A percentile compares a stretch with the other conserved stretches of the same genome.
Evolutionary conservation across 2,113 vertebrate species (phyloP).

Genomic region (Ciconia stormi): DNA sequence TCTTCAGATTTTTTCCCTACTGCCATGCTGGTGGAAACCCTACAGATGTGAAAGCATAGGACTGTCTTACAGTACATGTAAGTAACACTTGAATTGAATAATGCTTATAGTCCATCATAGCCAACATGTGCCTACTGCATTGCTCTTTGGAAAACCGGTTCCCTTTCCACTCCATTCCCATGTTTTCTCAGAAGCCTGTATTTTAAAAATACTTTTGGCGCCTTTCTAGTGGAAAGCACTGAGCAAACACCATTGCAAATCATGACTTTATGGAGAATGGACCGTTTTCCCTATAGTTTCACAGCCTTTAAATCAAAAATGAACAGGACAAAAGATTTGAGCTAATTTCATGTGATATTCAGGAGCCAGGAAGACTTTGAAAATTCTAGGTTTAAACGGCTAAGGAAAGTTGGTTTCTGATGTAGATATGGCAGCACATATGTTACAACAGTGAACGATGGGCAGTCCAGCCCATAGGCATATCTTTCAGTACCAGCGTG

Average conservation of each 20-base stretch:
- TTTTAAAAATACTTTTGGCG: background rate
- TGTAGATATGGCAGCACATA: background rate
- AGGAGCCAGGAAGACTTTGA: background rate
- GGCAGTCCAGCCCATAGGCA: background rate
- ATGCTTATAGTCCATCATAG: background rate
- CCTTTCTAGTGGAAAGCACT: background rate
- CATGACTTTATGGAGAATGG: background rate
- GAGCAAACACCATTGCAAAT: background rate
- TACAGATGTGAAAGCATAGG: background rate
- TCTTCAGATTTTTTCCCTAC: background rate
- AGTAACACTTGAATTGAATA: background rate
- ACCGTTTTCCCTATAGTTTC: background rate
- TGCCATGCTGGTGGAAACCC: background rate
- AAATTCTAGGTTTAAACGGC: background rate
- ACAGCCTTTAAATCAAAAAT: background rate
- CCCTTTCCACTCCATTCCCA: background rate
- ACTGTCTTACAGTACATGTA: background rate
- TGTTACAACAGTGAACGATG: background rate
- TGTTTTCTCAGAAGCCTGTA: background rate
- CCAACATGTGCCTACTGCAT: accelerated
- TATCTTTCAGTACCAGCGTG: background rate
- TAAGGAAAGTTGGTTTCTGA: background rate
- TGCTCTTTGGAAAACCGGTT: background rate
- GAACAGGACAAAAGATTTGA: background rate
- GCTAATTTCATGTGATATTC: background rate